These are phyloP conservation scores for Osmoderma eremita DNA, from an alignment of 2,888 invertebrate genomes.

Conservation along the genomic window DNA sequence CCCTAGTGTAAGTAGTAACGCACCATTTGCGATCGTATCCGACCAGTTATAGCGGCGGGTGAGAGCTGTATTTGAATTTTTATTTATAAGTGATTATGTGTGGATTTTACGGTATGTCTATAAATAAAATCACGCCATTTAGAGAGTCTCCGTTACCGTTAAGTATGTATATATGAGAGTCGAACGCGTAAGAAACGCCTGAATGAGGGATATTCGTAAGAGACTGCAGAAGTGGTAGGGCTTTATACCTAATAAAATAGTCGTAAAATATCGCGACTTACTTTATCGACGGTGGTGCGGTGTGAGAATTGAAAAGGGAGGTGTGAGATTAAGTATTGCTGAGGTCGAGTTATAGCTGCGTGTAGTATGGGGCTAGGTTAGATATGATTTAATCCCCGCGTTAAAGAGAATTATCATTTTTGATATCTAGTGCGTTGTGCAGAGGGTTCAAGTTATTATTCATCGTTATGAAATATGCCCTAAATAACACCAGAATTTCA, in stretches of 20 bases:
- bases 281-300: background rate
- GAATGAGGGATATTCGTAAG: conserved; percentile 9
- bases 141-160: background rate
- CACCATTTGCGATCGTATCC: background rate
- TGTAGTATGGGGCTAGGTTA: conserved; percentile 6
- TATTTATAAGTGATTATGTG: conserved; percentile 22
- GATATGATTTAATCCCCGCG: conserved; percentile 16
- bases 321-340: conserved; percentile 20
- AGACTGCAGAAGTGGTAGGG: conserved; percentile 19
- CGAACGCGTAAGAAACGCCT: background rate
- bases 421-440: background rate
- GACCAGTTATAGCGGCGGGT: background rate
- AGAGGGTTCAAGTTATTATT: background rate
- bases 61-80: conserved; percentile 12
- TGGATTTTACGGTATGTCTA: background rate
- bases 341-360: conserved; percentile 1
- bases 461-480: no score
- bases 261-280: conserved; percentile 20
- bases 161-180: background rate
- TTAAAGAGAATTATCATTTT: background rate
- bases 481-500: no score
- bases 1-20: no score
- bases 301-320: conserved; percentile 10
- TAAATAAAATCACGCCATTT: conserved; percentile 19
- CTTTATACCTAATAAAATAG: conserved; percentile 26